Evolutionary conservation across 2,888 invertebrate genomes (phyloP).

Genomic region (Sminthurinus aureus): DNA sequence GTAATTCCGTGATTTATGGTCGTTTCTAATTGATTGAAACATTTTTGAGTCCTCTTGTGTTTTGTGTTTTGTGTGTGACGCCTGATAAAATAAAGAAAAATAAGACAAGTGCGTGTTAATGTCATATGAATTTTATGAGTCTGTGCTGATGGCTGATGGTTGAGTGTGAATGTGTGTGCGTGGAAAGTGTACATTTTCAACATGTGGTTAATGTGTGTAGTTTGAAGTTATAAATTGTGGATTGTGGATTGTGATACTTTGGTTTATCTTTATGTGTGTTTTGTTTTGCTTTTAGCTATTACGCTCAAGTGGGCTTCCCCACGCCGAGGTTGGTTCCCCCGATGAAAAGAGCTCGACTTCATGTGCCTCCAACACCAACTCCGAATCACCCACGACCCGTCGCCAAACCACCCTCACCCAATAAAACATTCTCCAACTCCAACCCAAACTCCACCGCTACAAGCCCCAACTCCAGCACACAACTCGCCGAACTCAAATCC

Average conservation of each 20-base stretch:
- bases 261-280: slow-evolving; percentile 1
- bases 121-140: not conserved
- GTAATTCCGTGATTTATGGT: too few species aligned
- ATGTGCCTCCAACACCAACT: slow-evolving; percentile 64
- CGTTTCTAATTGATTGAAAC: too few species aligned
- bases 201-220: not conserved
- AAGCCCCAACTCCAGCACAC: slow-evolving; percentile 60
- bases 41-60: too few species aligned
- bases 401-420: slow-evolving; percentile 58
- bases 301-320: slow-evolving; percentile 69
- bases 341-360: slow-evolving; percentile 70
- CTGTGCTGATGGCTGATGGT: not conserved
- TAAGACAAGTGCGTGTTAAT: too few species aligned
- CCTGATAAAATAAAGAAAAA: too few species aligned
- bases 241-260: not conserved
- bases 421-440: slow-evolving; percentile 61
- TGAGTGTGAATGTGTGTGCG: not conserved
- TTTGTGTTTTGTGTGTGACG: too few species aligned
- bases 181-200: not conserved
- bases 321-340: slow-evolving; percentile 70
- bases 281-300: slow-evolving; percentile 67
- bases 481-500: slow-evolving; percentile 71
- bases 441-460: slow-evolving; percentile 56
- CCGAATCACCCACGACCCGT: slow-evolving; percentile 45
- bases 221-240: not conserved